Conservation (phyloP, 1,140 invertebrate genomes). For the Lepeophtheirus salmonis region DNA sequence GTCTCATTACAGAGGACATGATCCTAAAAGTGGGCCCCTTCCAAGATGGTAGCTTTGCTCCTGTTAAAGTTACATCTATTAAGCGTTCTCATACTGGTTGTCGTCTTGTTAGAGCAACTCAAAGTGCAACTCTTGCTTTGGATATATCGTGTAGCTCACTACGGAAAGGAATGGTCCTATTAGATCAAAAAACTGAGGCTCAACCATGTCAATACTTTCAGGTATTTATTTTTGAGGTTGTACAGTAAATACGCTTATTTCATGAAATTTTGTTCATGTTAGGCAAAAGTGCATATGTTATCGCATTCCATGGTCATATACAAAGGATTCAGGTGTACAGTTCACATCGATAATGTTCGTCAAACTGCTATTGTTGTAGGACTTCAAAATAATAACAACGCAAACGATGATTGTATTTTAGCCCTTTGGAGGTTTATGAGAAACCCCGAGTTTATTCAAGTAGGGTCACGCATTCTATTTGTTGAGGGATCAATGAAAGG, state of each 20-base stretch:
- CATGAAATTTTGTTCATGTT: too few relatives aligned
- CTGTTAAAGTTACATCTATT: constrained; percentile 57
- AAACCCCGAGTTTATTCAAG: constrained; percentile 76
- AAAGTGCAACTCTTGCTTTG: constrained; percentile 69
- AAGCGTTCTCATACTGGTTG: constrained; percentile 78
- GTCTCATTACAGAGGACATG: constrained; percentile 63
- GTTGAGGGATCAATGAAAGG: constrained; percentile 62
- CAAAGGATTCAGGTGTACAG: constrained; percentile 74
- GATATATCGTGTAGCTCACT: constrained; percentile 34
- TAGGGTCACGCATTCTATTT: constrained; percentile 64
- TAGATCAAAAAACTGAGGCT: constrained; percentile 25
- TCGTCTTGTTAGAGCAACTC: constrained; percentile 61
- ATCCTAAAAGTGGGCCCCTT: constrained; percentile 41
- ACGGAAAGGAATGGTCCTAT: constrained; percentile 64
- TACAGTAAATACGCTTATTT: background rate
- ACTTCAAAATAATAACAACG: constrained; percentile 37
- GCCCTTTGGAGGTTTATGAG: constrained; percentile 55
- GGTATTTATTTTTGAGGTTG: constrained; percentile 34
- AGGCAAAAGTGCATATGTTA: constrained; percentile 66
- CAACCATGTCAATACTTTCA: constrained; percentile 56
- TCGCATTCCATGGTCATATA: constrained; percentile 64
- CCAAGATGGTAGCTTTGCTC: constrained; percentile 50
- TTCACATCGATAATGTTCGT: constrained; percentile 81
- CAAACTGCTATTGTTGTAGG: constrained; percentile 73
- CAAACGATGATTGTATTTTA: constrained; percentile 54